phyloP scores from a whole-genome alignment of 2,113 vertebrate genomes.

The Heterotis niloticus region DNA sequence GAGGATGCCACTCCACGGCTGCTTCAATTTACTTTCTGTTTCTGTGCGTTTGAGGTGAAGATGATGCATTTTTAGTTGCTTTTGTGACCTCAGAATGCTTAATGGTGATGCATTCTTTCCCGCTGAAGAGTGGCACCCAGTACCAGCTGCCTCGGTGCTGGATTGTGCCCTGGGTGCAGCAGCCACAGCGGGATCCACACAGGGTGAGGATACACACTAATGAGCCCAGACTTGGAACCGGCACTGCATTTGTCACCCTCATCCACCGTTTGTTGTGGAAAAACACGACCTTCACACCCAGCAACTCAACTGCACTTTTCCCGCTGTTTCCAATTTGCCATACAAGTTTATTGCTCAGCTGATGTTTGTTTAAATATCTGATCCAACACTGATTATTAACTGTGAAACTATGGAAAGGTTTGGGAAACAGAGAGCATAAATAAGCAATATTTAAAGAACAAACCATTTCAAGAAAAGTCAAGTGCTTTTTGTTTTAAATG shows the following conservation, averaged over 20 bases:
- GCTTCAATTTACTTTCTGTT: too few relatives aligned
- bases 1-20: too few relatives aligned
- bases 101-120: too few relatives aligned
- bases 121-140: too few relatives aligned
- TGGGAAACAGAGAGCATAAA: too few relatives aligned
- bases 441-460: too few relatives aligned
- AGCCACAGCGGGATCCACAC: not conserved
- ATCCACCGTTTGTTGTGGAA: not conserved
- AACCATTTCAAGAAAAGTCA: too few relatives aligned
- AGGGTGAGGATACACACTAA: not conserved
- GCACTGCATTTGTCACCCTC: not conserved
- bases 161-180: not conserved
- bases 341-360: not conserved
- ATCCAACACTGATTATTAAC: not conserved
- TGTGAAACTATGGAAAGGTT: not conserved
- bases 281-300: not conserved
- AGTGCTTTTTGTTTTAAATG: too few relatives aligned
- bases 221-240: not conserved
- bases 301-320: not conserved
- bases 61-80: too few relatives aligned
- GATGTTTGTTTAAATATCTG: not conserved
- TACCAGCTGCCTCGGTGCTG: too few relatives aligned
- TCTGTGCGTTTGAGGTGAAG: too few relatives aligned
- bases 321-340: not conserved
- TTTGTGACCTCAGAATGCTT: too few relatives aligned